phyloP scores from a whole-genome alignment of 2,888 invertebrate genomes.

The Fragum sueziense region DNA sequence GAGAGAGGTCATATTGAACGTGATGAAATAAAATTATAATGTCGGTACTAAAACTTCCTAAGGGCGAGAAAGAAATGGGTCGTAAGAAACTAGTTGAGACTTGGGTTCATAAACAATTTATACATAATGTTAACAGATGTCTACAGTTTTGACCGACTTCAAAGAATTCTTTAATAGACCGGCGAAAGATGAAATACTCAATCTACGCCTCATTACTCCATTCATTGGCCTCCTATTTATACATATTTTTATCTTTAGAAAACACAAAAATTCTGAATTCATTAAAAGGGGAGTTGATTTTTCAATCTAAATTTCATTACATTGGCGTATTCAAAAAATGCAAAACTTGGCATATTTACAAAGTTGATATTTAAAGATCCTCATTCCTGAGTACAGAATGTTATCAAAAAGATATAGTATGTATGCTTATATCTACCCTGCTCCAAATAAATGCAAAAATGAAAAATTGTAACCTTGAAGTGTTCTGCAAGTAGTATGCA shows the following conservation, averaged over 20 bases:
- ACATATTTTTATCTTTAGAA: not conserved
- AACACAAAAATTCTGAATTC: not conserved
- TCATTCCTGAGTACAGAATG: too few species aligned
- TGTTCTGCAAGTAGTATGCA: too few species aligned
- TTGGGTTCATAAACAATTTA: not conserved
- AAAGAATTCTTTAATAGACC: conserved; percentile 6
- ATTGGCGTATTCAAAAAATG: not conserved
- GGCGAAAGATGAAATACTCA: not conserved
- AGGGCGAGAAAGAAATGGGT: not conserved
- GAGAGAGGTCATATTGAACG: too few species aligned
- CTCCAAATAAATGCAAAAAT: too few species aligned
- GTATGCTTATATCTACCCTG: too few species aligned
- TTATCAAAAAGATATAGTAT: too few species aligned
- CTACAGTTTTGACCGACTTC: not conserved
- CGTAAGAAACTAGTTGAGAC: not conserved
- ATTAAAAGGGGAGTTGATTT: not conserved
- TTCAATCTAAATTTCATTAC: not conserved
- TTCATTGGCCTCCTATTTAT: not conserved
- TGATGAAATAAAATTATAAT: too few species aligned
- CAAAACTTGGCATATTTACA: too few species aligned
- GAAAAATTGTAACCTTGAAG: too few species aligned
- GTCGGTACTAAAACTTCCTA: too few species aligned
- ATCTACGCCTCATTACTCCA: not conserved
- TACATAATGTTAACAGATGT: conserved; percentile 13
- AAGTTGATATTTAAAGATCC: too few species aligned